Conservation (phyloP, 2,797 vertebrate species). For the Sarcoramphus papa region DNA sequence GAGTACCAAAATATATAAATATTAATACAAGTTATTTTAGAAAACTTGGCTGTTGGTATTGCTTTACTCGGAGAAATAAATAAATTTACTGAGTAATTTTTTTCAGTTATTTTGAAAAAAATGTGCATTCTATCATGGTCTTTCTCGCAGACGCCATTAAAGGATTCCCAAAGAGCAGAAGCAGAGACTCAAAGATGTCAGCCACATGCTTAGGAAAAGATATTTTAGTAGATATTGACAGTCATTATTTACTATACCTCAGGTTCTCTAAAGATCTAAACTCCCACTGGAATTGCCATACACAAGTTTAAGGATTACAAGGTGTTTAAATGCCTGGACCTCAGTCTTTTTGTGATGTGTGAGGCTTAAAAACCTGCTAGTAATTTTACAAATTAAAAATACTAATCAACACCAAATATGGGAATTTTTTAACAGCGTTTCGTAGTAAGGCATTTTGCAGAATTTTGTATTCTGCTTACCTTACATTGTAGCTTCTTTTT, state of each 20-base stretch:
- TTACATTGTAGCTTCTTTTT: not conserved
- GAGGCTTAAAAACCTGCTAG: not conserved
- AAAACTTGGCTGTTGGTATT: not conserved
- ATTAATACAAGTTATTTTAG: not conserved
- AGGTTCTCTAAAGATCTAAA: not conserved
- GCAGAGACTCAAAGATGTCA: not conserved
- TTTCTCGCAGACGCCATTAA: not conserved
- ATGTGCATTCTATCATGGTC: not conserved
- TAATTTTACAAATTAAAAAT: not conserved
- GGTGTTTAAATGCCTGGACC: not conserved
- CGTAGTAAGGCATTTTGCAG: not conserved
- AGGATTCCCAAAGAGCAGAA: not conserved
- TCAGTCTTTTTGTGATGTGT: not conserved
- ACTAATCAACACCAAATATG: not conserved
- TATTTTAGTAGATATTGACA: not conserved
- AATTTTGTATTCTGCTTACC: not conserved
- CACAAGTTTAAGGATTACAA: not conserved
- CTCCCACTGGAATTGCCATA: not conserved
- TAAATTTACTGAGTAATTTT: not conserved
- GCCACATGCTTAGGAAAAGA: not conserved
- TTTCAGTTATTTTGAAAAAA: not conserved
- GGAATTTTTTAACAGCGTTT: not conserved
- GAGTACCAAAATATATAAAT: not conserved
- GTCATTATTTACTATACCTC: not conserved
- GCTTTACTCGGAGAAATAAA: not conserved